phyloP scores from a whole-genome alignment of 2,797 vertebrate species.

The Knipowitschia caucasica region DNA sequence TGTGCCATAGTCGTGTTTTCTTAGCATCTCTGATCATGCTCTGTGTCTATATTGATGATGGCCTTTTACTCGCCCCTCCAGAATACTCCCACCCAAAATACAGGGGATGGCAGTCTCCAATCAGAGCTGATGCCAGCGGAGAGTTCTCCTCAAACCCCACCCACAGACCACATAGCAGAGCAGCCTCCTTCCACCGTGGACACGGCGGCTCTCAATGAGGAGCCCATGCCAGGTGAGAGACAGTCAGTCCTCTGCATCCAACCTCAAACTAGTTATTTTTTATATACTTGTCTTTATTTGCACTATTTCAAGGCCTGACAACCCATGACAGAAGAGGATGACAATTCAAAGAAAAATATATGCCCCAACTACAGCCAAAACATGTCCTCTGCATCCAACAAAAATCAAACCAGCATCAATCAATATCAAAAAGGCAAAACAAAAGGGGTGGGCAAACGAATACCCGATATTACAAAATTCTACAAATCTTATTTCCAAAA shows the following conservation, averaged over 20 bases:
- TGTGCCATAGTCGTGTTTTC: constrained; percentile 29
- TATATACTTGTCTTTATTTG: not conserved
- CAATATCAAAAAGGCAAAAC: too few relatives aligned
- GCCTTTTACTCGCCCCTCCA: constrained; percentile 75
- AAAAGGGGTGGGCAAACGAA: too few relatives aligned
- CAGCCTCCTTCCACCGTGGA: constrained; percentile 84
- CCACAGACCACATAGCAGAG: constrained; percentile 76
- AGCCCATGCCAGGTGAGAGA: constrained; percentile 73
- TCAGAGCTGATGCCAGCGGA: constrained; percentile 87
- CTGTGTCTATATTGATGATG: constrained; percentile 70
- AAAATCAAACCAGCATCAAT: too few relatives aligned
- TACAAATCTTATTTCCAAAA: too few relatives aligned
- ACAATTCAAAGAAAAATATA: too few relatives aligned
- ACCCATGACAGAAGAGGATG: too few relatives aligned
- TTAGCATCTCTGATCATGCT: constrained; percentile 47
- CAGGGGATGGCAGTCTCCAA: constrained; percentile 85
- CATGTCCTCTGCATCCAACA: too few relatives aligned
- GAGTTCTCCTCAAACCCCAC: constrained; percentile 77
- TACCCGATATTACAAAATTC: too few relatives aligned
- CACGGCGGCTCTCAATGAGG: constrained; percentile 83
- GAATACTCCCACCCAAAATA: constrained; percentile 83
- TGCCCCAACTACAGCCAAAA: too few relatives aligned
- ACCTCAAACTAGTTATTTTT: too few relatives aligned
- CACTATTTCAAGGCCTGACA: too few relatives aligned
- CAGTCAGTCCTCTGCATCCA: constrained; percentile 17